Percentiles rank a stretch among this genome's conserved stretches.
Evolutionary conservation across 2,113 vertebrate species (phyloP).

Genomic region (Pedetes capensis): DNA sequence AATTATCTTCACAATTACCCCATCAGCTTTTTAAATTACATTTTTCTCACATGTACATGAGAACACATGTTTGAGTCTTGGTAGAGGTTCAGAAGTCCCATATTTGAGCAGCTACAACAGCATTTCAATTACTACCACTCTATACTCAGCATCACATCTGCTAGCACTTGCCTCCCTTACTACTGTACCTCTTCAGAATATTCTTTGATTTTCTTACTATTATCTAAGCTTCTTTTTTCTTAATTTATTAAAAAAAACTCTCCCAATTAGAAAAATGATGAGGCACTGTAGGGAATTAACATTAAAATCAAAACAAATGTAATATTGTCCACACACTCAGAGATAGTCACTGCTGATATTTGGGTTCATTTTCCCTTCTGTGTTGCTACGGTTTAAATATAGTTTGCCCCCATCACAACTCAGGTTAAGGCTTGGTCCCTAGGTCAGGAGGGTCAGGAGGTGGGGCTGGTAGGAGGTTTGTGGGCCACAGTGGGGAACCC

Average conservation of each 20-base stretch:
- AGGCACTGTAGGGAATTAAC: not conserved
- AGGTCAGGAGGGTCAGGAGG: no score
- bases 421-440: not conserved
- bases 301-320: not conserved
- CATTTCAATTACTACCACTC: rapidly evolving
- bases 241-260: not conserved
- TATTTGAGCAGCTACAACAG: rapidly evolving
- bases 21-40: not conserved
- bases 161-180: not conserved
- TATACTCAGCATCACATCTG: not conserved
- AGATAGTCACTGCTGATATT: not conserved
- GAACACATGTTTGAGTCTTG: not conserved
- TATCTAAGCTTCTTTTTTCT: not conserved
- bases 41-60: not conserved
- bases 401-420: not conserved
- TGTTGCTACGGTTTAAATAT: not conserved
- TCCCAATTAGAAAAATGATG: not conserved
- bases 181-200: not conserved
- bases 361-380: not conserved
- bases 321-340: not conserved
- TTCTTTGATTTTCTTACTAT: not conserved
- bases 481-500: no score
- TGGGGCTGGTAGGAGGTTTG: no score
- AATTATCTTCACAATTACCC: not conserved
- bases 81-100: not conserved